phyloP scores from a whole-genome alignment of 2,888 invertebrate genomes.

The Hirtodrosophila confusa region DNA sequence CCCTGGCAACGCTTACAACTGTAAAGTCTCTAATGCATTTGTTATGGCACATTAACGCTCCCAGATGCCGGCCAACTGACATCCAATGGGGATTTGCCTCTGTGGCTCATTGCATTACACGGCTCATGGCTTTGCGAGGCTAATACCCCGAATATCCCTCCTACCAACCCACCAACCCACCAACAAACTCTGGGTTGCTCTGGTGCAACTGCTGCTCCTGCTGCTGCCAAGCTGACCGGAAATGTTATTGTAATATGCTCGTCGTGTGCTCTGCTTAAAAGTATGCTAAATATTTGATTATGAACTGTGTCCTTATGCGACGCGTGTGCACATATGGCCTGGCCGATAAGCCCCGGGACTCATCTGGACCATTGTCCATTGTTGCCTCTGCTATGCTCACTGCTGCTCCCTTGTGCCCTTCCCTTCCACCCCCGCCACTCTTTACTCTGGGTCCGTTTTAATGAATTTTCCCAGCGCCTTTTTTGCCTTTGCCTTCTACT shows the following conservation, averaged over 20 bases:
- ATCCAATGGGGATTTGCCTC: constrained; percentile 59
- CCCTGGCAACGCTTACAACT: constrained; percentile 47
- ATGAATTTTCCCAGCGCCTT: constrained; percentile 71
- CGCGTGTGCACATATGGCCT: constrained; percentile 51
- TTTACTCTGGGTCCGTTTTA: constrained; percentile 58
- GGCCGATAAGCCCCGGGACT: constrained; percentile 47
- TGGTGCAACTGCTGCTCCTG: constrained; percentile 24
- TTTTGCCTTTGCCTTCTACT: constrained; percentile 30
- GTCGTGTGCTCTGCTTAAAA: constrained; percentile 64
- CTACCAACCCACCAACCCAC: no score
- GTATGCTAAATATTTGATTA: constrained; percentile 83
- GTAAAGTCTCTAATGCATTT: constrained; percentile 72
- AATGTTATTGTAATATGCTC: constrained; percentile 80
- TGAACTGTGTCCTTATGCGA: constrained; percentile 55
- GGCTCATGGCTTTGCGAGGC: constrained; percentile 50
- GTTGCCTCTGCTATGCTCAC: constrained; percentile 26
- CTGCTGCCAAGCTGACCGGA: constrained; percentile 72
- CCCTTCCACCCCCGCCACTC: not conserved
- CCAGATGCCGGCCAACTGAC: constrained; percentile 63
- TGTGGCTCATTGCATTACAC: constrained; percentile 66
- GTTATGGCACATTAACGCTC: constrained; percentile 77
- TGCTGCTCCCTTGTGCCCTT: not conserved
- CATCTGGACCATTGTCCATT: constrained; percentile 60
- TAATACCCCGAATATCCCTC: constrained; percentile 32
- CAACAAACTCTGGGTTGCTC: not conserved